These are phyloP conservation scores for Tangachromis dhanisi DNA, from an alignment of 2,113 vertebrate genomes.

Conservation along the genomic window DNA sequence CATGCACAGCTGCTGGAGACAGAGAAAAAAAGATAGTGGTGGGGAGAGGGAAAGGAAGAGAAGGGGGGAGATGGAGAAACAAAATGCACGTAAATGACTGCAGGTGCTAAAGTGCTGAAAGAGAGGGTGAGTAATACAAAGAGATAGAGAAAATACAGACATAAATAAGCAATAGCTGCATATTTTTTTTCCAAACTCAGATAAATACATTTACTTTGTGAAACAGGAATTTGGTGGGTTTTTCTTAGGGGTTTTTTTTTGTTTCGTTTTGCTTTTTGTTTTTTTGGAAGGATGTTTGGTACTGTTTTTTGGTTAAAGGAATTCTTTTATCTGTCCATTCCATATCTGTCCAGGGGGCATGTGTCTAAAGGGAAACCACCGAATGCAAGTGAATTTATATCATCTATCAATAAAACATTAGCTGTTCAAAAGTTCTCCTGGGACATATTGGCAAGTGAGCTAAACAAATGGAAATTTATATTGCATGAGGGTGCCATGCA, in stretches of 20 bases:
- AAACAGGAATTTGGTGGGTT: neutral
- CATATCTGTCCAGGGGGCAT: neutral
- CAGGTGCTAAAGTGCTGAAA: constrained; percentile 1
- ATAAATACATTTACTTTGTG: constrained; percentile 7
- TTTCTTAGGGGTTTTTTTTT: neutral
- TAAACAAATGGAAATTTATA: constrained; percentile 67
- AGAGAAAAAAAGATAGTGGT: neutral
- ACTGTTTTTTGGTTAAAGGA: neutral
- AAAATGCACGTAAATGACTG: constrained; percentile 20
- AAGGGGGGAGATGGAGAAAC: neutral
- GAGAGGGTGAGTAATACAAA: neutral
- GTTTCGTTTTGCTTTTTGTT: neutral
- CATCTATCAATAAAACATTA: constrained; percentile 58
- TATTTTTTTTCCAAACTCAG: constrained; percentile 1
- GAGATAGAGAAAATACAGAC: neutral
- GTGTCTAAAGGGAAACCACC: neutral
- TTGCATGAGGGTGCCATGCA: constrained; percentile 39
- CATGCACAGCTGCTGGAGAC: constrained; percentile 12
- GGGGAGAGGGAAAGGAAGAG: neutral
- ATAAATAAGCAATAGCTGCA: constrained; percentile 11
- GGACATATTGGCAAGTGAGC: constrained; percentile 24
- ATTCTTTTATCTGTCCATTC: neutral
- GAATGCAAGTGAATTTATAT: constrained; percentile 21
- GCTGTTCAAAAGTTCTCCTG: constrained; percentile 40
- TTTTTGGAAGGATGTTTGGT: neutral